Evolutionary conservation across 1,140 invertebrate genomes (phyloP), one percentile per base, ranked within the genome.

Genomic region (Rhynchophorus ferrugineus): DNA sequence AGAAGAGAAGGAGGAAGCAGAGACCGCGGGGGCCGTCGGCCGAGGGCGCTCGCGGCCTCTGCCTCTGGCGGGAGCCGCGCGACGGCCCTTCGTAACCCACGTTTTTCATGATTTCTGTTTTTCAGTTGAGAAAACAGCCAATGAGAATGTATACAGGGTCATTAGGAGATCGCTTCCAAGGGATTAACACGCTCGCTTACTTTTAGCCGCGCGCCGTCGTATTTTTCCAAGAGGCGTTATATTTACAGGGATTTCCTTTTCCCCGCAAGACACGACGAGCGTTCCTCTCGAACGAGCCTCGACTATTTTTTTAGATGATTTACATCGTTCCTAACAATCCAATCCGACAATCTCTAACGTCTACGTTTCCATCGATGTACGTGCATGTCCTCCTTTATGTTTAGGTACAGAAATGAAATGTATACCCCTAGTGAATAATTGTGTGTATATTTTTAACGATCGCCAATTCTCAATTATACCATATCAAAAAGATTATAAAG

Each of bases 141-240:
- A 44, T 55, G 46, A 44, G 53, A 44, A 55, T 49, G 53, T 49
- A 55, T 47, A 55, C 53, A 55, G 53, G 53, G 53, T 55, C 53
- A 55, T 24, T 55, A 29, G 53, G 53, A 49, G 47, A 55, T 49
- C 53, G 53, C 53, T 55, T 55, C 45, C 53, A 55, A 16, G 53
- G 53, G 16, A 44, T 55, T 17, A 49, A 44, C 42, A 54, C 46
- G 17, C 33, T 55, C 2, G 33, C 38, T 44, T 55, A 55, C 37
- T 55, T 55, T 44, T 49, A 54, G 29, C 18, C 7, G 38, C 3
- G n/a, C 43, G 11, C 20, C 9, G 13, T 13, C 20, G 17, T 24
- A 21, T 33, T 9, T 29, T 13, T 29, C 13, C 11, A 3, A 29
- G 20, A 43, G 41, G 7, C 17, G 3, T 3, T 13, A 16, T 2